Evolutionary conservation across 2,888 invertebrate genomes (phyloP).

Genomic region (Brachynemurus nebulosus): DNA sequence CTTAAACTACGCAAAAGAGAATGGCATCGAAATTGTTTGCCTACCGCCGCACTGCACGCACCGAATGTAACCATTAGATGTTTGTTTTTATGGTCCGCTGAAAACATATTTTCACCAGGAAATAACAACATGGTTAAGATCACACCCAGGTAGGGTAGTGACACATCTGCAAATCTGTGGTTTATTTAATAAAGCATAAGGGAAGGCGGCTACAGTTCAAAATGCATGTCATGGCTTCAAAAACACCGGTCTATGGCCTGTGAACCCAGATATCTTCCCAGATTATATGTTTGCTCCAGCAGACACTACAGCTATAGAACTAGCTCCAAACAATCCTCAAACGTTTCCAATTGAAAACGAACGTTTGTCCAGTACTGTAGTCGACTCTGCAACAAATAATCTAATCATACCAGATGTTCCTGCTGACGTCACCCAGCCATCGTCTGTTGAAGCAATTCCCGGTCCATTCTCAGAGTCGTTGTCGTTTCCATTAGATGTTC

Average conservation of each 20-base stretch:
- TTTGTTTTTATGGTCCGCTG: constrained; percentile 18
- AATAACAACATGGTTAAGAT: constrained; percentile 16
- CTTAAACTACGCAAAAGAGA: constrained; percentile 14
- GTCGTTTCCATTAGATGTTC: too few species aligned
- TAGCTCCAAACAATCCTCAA: too few species aligned
- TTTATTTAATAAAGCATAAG: constrained; percentile 19
- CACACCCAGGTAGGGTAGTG: constrained; percentile 20
- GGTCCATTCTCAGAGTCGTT: too few species aligned
- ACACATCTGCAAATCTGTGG: constrained; percentile 18
- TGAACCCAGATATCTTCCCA: constrained; percentile 9
- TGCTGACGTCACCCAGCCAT: too few species aligned
- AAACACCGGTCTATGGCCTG: constrained; percentile 16
- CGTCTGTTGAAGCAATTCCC: too few species aligned
- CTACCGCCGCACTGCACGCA: constrained; percentile 25
- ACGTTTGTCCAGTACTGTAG: too few species aligned
- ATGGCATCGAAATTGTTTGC: constrained; percentile 18
- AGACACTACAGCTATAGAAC: neutral
- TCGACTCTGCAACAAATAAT: too few species aligned
- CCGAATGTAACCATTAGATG: constrained; percentile 21
- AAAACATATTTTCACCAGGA: constrained; percentile 20
- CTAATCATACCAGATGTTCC: too few species aligned
- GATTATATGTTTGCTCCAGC: constrained; percentile 3
- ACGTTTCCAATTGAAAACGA: too few species aligned
- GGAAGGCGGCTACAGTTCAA: constrained; percentile 15
- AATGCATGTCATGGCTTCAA: constrained; percentile 16